Conservation (phyloP, 1,140 invertebrate species). For the Nilaparvata lugens region DNA sequence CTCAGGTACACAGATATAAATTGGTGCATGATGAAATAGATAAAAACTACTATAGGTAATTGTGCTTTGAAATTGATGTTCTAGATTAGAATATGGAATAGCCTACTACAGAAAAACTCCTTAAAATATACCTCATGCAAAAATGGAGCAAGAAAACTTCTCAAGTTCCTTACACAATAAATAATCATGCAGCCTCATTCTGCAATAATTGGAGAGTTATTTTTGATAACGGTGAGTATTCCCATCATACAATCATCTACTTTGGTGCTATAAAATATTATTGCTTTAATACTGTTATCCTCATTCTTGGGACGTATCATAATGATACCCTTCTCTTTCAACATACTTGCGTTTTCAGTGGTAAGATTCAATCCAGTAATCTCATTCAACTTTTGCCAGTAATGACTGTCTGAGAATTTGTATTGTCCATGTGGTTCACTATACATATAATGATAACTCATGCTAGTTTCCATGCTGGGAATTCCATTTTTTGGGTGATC, state of each 20-base stretch:
- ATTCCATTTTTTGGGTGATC: neutral
- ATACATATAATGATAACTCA: conserved; percentile 7
- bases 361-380: neutral
- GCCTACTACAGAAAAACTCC: too few species aligned
- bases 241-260: neutral
- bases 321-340: conserved; percentile 2
- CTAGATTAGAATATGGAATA: too few species aligned
- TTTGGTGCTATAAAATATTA: neutral
- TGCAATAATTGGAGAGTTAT: neutral
- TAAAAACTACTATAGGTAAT: too few species aligned
- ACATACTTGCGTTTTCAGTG: conserved; percentile 1
- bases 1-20: too few species aligned
- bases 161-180: too few species aligned
- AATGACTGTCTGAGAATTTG: neutral
- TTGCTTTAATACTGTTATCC: neutral
- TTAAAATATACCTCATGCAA: too few species aligned
- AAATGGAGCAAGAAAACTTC: too few species aligned
- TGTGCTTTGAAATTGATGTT: too few species aligned
- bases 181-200: too few species aligned
- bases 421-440: conserved; percentile 7
- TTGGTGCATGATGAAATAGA: too few species aligned
- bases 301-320: conserved; percentile 8
- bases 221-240: neutral
- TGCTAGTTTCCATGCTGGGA: neutral
- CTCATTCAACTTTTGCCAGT: conserved; percentile 2